phyloP scores from a whole-genome alignment of 1,140 invertebrate genomes.

The Chrysopa pallens region DNA sequence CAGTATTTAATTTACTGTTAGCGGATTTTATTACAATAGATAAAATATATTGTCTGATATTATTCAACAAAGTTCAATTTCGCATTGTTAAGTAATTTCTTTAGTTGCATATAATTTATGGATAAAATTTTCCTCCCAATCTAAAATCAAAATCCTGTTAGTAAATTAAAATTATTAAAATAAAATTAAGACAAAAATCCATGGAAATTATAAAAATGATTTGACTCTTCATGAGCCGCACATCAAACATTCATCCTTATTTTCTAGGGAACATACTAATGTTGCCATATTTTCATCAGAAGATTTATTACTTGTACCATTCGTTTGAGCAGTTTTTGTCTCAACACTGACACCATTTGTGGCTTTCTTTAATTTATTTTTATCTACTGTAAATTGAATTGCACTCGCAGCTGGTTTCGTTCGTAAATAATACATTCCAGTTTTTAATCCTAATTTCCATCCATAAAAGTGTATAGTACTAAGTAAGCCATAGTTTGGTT shows the following conservation, averaged over 20 bases:
- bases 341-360: slow-evolving; percentile 8
- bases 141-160: too few species aligned
- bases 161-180: too few species aligned
- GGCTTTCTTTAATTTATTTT: slow-evolving; percentile 39
- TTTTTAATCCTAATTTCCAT: slow-evolving; percentile 94
- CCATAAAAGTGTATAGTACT: slow-evolving; percentile 98
- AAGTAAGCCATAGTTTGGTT: slow-evolving; percentile 83
- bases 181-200: too few species aligned
- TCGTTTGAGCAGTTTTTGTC: slow-evolving; percentile 8
- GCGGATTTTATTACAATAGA: too few species aligned
- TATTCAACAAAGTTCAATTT: too few species aligned
- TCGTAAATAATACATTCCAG: slow-evolving; percentile 97
- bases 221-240: slow-evolving; percentile 39
- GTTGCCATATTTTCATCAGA: slow-evolving; percentile 50
- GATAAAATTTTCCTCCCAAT: too few species aligned
- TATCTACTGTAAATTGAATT: slow-evolving; percentile 96
- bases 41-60: too few species aligned
- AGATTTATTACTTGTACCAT: slow-evolving; percentile 9
- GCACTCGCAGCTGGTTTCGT: slow-evolving; percentile 93
- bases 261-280: slow-evolving; percentile 73
- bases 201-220: too few species aligned
- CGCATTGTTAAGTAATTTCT: too few species aligned
- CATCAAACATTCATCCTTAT: slow-evolving; percentile 79
- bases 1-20: too few species aligned
- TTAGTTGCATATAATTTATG: too few species aligned